Evolutionary conservation across 2,113 vertebrate species (phyloP).

Genomic region (Calyptomena viridis): DNA sequence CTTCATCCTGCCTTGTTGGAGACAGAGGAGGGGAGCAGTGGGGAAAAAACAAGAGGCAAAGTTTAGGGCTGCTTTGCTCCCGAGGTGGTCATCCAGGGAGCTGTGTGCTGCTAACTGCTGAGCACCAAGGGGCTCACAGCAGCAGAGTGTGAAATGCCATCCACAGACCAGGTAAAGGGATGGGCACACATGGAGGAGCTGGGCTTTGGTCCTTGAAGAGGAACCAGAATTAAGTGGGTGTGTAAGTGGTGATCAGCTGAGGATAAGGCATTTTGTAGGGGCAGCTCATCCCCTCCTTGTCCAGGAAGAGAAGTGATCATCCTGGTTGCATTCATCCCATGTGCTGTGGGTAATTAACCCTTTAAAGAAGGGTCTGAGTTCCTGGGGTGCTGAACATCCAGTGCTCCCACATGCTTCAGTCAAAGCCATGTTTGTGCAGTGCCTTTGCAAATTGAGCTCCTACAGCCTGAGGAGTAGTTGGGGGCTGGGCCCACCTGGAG

Average conservation of each 20-base stretch:
- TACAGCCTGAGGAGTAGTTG: background rate
- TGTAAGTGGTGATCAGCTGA: background rate
- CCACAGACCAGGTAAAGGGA: background rate
- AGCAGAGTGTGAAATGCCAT: background rate
- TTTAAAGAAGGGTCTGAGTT: background rate
- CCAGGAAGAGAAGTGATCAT: background rate
- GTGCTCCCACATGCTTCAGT: rapidly evolving
- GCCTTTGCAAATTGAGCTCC: background rate
- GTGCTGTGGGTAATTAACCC: background rate
- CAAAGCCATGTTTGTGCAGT: rapidly evolving
- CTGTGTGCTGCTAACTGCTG: background rate
- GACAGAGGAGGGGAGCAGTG: background rate
- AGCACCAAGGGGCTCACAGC: background rate
- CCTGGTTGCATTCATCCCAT: background rate
- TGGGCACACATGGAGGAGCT: background rate
- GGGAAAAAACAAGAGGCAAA: background rate
- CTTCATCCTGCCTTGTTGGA: background rate
- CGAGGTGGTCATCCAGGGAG: background rate
- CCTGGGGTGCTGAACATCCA: background rate
- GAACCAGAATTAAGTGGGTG: background rate
- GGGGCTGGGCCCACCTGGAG: background rate
- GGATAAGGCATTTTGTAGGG: background rate
- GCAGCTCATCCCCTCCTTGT: background rate
- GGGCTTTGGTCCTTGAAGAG: background rate
- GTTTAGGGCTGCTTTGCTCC: background rate